phyloP scores from a whole-genome alignment of 2,797 vertebrate species.

The Anas flavirostris region DNA sequence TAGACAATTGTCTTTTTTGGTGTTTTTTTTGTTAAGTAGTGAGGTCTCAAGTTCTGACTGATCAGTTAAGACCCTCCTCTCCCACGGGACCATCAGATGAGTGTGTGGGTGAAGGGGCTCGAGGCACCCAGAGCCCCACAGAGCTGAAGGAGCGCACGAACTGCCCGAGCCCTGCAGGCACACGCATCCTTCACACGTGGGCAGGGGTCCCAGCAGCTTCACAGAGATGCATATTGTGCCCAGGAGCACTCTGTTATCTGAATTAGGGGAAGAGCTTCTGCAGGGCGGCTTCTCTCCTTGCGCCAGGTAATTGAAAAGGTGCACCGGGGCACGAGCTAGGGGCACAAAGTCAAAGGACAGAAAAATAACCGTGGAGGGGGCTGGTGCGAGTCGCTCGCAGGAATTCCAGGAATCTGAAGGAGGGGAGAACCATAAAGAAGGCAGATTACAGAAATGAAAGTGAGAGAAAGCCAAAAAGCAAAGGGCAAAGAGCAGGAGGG shows the following conservation, averaged over 20 bases:
- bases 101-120: neutral
- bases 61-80: neutral
- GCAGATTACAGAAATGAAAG: neutral
- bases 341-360: neutral
- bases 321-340: fast-evolving
- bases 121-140: neutral
- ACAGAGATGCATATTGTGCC: fast-evolving
- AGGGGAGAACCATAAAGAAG: neutral
- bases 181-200: fast-evolving
- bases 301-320: fast-evolving
- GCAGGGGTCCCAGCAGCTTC: neutral
- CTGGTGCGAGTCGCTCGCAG: neutral
- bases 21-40: neutral
- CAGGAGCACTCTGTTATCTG: neutral
- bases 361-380: neutral
- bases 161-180: neutral
- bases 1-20: neutral
- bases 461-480: neutral
- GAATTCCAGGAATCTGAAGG: constrained; percentile 6
- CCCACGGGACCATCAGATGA: neutral
- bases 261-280: neutral
- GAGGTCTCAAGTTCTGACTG: neutral
- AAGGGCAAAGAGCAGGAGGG: neutral
- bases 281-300: neutral
- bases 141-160: fast-evolving